These are phyloP conservation scores for Spodoptera picta DNA, from an alignment of 2,888 invertebrate genomes.

Conservation along the genomic window DNA sequence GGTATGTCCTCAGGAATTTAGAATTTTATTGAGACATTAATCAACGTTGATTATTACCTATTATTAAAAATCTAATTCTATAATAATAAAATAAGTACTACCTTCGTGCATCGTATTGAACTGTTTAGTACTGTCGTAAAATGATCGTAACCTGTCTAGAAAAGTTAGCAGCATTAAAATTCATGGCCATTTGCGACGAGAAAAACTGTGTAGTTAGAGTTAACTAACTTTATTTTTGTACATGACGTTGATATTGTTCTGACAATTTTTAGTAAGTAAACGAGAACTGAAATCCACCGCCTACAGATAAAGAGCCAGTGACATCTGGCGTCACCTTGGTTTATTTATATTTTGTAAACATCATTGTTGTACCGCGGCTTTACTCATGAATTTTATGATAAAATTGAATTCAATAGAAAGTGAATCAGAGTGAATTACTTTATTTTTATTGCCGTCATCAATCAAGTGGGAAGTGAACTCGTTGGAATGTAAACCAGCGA, in stretches of 20 bases:
- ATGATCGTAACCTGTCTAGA: conserved; percentile 38
- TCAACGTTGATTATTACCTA: neutral
- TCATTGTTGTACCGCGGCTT: conserved; percentile 36
- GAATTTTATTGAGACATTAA: conserved; percentile 7
- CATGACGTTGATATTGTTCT: conserved; percentile 44
- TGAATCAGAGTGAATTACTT: conserved; percentile 34
- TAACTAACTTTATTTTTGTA: conserved; percentile 58
- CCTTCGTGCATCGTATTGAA: conserved; percentile 9
- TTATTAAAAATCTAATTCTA: neutral
- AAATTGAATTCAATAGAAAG: conserved; percentile 41
- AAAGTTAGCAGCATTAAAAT: conserved; percentile 43
- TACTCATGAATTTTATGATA: conserved; percentile 40
- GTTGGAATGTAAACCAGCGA: conserved; percentile 5
- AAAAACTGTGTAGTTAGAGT: conserved; percentile 44
- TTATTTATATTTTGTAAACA: conserved; percentile 64
- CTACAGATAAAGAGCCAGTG: conserved; percentile 68
- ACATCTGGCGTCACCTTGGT: conserved; percentile 69
- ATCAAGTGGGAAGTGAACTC: conserved; percentile 31
- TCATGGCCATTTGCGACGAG: conserved; percentile 51
- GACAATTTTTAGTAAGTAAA: conserved; percentile 39
- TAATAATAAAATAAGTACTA: neutral
- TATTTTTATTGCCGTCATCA: conserved; percentile 39
- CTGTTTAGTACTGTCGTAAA: conserved; percentile 37
- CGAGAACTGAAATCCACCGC: conserved; percentile 56
- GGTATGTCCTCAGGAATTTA: neutral